Conservation (phyloP, 2,888 invertebrate species). For the Petrophora chlorosata region DNA sequence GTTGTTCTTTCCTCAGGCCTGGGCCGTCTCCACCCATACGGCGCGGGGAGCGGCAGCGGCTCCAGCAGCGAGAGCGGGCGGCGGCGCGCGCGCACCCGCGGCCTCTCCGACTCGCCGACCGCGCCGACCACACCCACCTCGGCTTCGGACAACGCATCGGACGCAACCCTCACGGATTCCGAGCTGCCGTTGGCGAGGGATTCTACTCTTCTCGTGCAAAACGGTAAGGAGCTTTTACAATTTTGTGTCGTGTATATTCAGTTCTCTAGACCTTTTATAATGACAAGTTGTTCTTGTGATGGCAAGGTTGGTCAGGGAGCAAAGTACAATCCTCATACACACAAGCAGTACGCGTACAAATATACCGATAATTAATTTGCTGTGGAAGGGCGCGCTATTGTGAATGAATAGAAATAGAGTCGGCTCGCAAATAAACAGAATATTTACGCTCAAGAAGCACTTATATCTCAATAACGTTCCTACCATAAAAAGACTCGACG, state of each 20-base stretch:
- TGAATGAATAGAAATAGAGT: too few relatives aligned
- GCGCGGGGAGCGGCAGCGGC: slow-evolving; percentile 90
- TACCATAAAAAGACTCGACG: not conserved
- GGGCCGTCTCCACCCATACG: slow-evolving; percentile 92
- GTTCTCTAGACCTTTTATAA: not conserved
- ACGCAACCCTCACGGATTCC: slow-evolving; percentile 92
- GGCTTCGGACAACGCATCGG: slow-evolving; percentile 91
- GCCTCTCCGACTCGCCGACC: slow-evolving; percentile 91
- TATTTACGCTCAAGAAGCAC: not conserved
- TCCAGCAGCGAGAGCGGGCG: slow-evolving; percentile 85
- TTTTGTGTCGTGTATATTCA: not conserved
- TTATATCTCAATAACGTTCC: not conserved
- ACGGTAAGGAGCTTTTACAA: slow-evolving; percentile 84
- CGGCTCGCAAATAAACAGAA: not conserved
- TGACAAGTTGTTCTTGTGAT: not conserved
- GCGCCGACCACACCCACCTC: slow-evolving; percentile 85
- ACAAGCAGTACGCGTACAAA: too few relatives aligned
- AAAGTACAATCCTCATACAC: too few relatives aligned
- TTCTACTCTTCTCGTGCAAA: slow-evolving; percentile 91
- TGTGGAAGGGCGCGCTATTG: too few relatives aligned
- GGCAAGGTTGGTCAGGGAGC: too few relatives aligned
- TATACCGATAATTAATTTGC: too few relatives aligned
- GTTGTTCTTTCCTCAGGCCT: slow-evolving; percentile 80
- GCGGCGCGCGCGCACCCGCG: slow-evolving; percentile 80
- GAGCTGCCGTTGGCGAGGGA: slow-evolving; percentile 92